phyloP scores from a whole-genome alignment of 2,888 invertebrate genomes.

The Anorthoa munda region DNA sequence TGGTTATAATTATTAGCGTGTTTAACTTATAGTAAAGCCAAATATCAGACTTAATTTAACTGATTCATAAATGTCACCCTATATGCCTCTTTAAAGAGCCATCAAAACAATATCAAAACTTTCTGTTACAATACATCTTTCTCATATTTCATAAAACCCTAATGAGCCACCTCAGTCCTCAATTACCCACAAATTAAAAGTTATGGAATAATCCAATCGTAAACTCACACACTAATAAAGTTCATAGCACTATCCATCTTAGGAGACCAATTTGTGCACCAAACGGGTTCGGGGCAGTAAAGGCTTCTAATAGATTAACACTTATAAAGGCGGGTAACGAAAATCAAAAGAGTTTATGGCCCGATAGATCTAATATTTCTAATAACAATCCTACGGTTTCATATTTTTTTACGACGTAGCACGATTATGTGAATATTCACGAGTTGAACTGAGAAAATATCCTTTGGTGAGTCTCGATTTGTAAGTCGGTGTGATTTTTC shows the following conservation, averaged over 20 bases:
- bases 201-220: constrained; percentile 78
- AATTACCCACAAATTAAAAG: constrained; percentile 68
- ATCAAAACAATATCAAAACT: constrained; percentile 20
- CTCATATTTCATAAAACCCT: constrained; percentile 55
- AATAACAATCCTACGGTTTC: constrained; percentile 72
- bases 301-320: constrained; percentile 85
- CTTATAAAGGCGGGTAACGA: constrained; percentile 83
- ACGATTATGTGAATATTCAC: constrained; percentile 61
- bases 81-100: no score
- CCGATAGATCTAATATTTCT: constrained; percentile 75
- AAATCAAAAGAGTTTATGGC: constrained; percentile 79
- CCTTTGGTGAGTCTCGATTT: constrained; percentile 34
- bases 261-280: constrained; percentile 83
- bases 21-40: not conserved
- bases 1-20: not conserved
- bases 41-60: not conserved
- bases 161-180: constrained; percentile 66
- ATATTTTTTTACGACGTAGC: constrained; percentile 72
- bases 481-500: constrained; percentile 9
- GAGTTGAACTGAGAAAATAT: constrained; percentile 23
- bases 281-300: constrained; percentile 82
- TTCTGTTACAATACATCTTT: not conserved
- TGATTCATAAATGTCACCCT: not conserved
- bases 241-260: constrained; percentile 79
- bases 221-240: constrained; percentile 81